Evolutionary conservation across 2,888 invertebrate genomes (phyloP).

Genomic region (Gastrophysa polygoni): DNA sequence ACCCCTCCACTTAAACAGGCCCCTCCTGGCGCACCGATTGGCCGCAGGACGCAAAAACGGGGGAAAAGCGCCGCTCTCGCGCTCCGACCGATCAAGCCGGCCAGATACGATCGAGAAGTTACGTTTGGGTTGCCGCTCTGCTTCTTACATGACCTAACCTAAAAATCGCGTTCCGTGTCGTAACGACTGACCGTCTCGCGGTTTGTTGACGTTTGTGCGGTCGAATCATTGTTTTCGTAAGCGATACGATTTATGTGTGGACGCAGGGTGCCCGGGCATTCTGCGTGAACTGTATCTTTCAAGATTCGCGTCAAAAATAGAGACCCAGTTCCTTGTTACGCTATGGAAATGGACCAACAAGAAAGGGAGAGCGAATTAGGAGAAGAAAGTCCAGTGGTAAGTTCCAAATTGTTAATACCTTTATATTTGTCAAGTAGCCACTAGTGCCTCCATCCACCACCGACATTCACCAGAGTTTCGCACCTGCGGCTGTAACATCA

Average conservation of each 20-base stretch:
- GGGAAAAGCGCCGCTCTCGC: constrained; percentile 38
- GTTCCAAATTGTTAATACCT: constrained; percentile 54
- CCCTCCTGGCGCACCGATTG: constrained; percentile 52
- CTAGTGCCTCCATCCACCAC: no score
- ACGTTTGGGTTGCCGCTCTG: constrained; percentile 13
- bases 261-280: constrained; percentile 56
- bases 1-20: constrained; percentile 53
- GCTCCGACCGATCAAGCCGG: constrained; percentile 29
- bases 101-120: not conserved
- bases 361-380: constrained; percentile 71
- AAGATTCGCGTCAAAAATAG: constrained; percentile 90
- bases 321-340: constrained; percentile 85
- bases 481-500: no score
- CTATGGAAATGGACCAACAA: constrained; percentile 70
- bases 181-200: not conserved
- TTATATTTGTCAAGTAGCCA: no score
- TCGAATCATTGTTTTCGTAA: constrained; percentile 14
- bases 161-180: constrained; percentile 5
- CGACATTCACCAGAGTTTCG: no score
- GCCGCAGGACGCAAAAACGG: constrained; percentile 35
- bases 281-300: constrained; percentile 58
- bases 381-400: constrained; percentile 77
- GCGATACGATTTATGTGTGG: constrained; percentile 42
- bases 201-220: constrained; percentile 6
- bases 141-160: constrained; percentile 44